Percentiles rank a stretch among this genome's conserved stretches.
phyloP scores from a whole-genome alignment of 2,888 invertebrate species.

The Stenolophus ochropezus region DNA sequence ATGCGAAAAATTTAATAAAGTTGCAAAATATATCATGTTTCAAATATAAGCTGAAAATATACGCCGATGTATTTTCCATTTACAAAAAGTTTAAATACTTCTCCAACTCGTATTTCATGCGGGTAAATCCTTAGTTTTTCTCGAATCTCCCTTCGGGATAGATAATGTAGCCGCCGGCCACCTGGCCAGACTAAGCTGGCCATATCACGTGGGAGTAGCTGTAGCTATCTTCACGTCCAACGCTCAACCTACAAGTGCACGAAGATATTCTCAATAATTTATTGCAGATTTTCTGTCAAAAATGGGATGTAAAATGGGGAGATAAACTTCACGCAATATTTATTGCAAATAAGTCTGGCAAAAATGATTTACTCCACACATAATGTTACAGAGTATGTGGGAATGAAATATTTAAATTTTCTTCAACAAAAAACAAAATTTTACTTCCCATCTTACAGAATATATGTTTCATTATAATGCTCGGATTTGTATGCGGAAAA shows the following conservation, averaged over 20 bases:
- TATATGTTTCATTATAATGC: no score
- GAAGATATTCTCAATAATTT: constrained; percentile 8
- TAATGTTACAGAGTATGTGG: background rate
- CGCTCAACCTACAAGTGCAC: background rate
- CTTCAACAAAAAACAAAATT: no score
- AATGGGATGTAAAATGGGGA: background rate
- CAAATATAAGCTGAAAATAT: background rate
- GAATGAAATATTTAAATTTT: no score
- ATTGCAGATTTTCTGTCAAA: constrained; percentile 14
- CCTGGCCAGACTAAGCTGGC: background rate
- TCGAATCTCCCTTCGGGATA: constrained; percentile 7
- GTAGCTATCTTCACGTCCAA: no score
- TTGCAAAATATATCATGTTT: background rate
- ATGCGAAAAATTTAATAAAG: no score
- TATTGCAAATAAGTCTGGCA: background rate
- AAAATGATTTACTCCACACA: constrained; percentile 1
- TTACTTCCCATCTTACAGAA: no score
- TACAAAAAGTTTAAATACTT: constrained; percentile 22
- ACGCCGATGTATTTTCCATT: constrained; percentile 8
- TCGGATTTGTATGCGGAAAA: no score
- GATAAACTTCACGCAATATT: constrained; percentile 9
- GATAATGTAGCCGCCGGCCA: background rate
- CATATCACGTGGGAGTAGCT: no score
- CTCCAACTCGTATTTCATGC: background rate
- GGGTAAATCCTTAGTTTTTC: constrained; percentile 34